These are phyloP conservation scores for Eupelmus urozonus DNA, from an alignment of 2,888 invertebrate species.

Conservation along the genomic window DNA sequence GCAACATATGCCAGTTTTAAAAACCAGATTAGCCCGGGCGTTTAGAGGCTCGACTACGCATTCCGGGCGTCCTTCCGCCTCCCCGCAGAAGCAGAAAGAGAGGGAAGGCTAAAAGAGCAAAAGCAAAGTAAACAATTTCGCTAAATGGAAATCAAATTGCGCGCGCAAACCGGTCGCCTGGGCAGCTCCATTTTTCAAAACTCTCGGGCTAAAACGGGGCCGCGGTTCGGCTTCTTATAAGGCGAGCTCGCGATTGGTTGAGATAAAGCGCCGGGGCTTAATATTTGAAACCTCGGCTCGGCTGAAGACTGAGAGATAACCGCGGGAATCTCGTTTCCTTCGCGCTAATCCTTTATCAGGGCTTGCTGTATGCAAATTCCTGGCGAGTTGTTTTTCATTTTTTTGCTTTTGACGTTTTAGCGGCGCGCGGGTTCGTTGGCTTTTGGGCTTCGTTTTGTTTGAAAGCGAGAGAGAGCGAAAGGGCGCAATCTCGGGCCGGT, in stretches of 20 bases:
- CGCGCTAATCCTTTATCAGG: slow-evolving; percentile 50
- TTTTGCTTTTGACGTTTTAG: background rate
- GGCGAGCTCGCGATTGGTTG: background rate
- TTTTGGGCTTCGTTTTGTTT: background rate
- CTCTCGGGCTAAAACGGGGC: background rate
- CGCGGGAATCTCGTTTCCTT: slow-evolving; percentile 30
- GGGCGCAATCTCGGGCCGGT: background rate
- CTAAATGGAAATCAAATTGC: slow-evolving; percentile 56
- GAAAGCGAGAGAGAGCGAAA: background rate
- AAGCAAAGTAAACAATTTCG: slow-evolving; percentile 55
- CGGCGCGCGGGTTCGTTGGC: background rate
- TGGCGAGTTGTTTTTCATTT: background rate
- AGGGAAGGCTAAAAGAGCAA: slow-evolving; percentile 19
- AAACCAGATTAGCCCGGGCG: slow-evolving; percentile 50
- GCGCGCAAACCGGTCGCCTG: slow-evolving; percentile 54
- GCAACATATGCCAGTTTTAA: slow-evolving; percentile 43
- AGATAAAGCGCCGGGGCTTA: slow-evolving; percentile 1
- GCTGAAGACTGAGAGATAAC: slow-evolving; percentile 54
- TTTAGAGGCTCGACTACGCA: slow-evolving; percentile 1
- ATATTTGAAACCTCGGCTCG: slow-evolving; percentile 36
- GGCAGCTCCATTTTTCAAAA: slow-evolving; percentile 1
- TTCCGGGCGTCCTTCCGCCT: slow-evolving; percentile 38
- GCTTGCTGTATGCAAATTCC: slow-evolving; percentile 36
- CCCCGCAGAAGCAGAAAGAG: background rate
- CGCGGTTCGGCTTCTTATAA: background rate